Percentiles rank a stretch among this genome's conserved stretches.
phyloP scores from a whole-genome alignment of 1,140 invertebrate genomes.

The Luehdorfia chinensis region DNA sequence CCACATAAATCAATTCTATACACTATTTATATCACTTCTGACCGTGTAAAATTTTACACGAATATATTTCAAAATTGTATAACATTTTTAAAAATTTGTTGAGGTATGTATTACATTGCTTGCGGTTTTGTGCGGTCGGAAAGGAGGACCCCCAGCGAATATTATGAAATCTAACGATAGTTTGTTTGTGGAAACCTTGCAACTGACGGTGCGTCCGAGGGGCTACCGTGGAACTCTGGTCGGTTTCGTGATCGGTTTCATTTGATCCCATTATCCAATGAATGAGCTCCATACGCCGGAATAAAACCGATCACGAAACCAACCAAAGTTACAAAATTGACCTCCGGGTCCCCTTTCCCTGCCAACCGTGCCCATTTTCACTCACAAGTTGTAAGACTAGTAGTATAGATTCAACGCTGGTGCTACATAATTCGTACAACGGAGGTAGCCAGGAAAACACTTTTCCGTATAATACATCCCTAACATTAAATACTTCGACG shows the following conservation, averaged over 20 bases:
- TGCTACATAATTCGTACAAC: neutral
- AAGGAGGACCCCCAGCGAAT: too few species aligned
- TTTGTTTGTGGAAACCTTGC: too few species aligned
- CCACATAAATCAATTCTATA: neutral
- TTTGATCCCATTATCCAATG: too few species aligned
- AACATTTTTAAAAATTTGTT: slow-evolving; percentile 1
- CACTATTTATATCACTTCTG: slow-evolving; percentile 7
- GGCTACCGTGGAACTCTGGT: too few species aligned
- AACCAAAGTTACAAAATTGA: too few species aligned
- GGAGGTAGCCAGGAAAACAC: slow-evolving; percentile 4
- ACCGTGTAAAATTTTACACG: slow-evolving; percentile 3
- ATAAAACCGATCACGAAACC: too few species aligned
- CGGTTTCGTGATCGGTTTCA: too few species aligned
- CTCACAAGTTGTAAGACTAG: neutral
- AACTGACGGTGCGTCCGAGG: too few species aligned
- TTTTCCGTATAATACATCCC: neutral
- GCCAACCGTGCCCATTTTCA: neutral
- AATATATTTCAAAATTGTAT: slow-evolving; percentile 11
- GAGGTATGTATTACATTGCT: neutral
- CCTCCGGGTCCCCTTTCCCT: slow-evolving; percentile 2
- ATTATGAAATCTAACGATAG: too few species aligned
- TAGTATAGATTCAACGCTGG: neutral
- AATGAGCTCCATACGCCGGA: too few species aligned
- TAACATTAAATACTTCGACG: neutral
- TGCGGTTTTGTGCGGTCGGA: neutral